Percentiles rank a stretch among this genome's conserved stretches.
These are phyloP conservation scores for Notoglanidium macrostoma DNA, from an alignment of 2,797 vertebrate genomes.

Conservation along the genomic window DNA sequence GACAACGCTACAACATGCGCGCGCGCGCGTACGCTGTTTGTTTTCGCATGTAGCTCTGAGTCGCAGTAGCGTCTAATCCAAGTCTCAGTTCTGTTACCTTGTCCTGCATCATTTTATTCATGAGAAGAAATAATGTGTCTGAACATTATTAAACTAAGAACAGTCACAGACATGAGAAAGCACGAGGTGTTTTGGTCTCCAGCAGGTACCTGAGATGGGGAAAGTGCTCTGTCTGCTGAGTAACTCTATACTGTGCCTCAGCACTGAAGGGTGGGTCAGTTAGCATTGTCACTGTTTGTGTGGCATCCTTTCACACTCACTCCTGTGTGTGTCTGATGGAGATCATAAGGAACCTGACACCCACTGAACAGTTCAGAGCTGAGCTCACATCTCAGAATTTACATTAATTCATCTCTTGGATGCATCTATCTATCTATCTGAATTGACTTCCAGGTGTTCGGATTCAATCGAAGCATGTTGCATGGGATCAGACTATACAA, in stretches of 20 bases:
- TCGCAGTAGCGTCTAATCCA: not conserved
- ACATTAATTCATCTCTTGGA: not conserved
- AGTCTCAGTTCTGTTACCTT: not conserved
- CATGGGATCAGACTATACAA: too few species aligned
- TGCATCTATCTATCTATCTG: not conserved
- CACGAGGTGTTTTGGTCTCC: not conserved
- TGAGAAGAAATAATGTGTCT: not conserved
- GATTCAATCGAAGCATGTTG: not conserved
- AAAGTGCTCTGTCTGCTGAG: constrained; percentile 28
- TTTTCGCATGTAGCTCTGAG: not conserved
- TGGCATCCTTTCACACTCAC: constrained; percentile 18
- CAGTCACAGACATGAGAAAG: not conserved
- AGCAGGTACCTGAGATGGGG: not conserved
- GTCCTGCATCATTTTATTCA: not conserved
- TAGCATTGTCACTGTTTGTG: constrained; percentile 30
- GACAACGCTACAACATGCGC: not conserved
- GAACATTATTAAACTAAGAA: not conserved
- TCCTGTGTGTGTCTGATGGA: not conserved
- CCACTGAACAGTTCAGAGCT: not conserved
- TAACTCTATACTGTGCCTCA: constrained; percentile 26
- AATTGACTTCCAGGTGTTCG: not conserved
- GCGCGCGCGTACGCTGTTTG: not conserved
- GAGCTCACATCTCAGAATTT: not conserved
- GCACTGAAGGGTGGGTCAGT: constrained; percentile 39
- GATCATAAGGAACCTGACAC: constrained; percentile 37